Conservation (phyloP, 2,797 vertebrate species). For the Thalassophryne amazonica region DNA sequence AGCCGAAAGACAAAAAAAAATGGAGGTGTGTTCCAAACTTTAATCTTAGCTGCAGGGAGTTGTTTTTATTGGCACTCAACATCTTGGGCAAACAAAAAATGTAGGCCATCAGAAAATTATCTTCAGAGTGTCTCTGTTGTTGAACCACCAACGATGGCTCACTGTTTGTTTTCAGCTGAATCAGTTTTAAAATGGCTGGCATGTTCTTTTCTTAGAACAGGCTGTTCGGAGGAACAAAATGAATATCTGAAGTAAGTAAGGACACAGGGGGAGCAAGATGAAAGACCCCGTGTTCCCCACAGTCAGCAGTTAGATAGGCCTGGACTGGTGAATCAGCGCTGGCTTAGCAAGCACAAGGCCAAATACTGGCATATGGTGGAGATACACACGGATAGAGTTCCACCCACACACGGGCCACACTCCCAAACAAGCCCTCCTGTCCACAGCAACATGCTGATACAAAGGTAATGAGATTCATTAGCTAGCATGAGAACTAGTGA, state of each 20-base stretch:
- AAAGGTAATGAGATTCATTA: constrained; percentile 74
- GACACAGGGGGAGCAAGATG: constrained; percentile 28
- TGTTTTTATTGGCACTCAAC: constrained; percentile 55
- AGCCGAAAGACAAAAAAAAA: too few relatives aligned
- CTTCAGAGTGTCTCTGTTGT: constrained; percentile 44
- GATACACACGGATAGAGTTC: constrained; percentile 51
- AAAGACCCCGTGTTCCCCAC: constrained; percentile 49
- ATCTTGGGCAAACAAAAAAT: constrained; percentile 24
- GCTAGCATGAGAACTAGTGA: constrained; percentile 65
- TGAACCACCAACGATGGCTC: background rate
- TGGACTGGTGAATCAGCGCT: constrained; percentile 61
- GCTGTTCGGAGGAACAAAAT: constrained; percentile 33
- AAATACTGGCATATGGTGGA: constrained; percentile 42
- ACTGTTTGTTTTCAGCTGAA: constrained; percentile 38
- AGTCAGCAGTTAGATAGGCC: constrained; percentile 68
- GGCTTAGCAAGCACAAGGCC: constrained; percentile 67
- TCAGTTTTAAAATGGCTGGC: constrained; percentile 44
- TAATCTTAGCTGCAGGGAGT: constrained; percentile 52
- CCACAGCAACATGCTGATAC: constrained; percentile 59
- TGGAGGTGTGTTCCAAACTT: too few relatives aligned
- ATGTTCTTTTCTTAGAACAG: constrained; percentile 42
- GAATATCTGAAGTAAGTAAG: constrained; percentile 49
- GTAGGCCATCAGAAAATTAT: constrained; percentile 41
- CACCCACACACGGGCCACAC: constrained; percentile 51
- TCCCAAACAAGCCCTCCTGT: constrained; percentile 65